Evolutionary conservation across 2,888 invertebrate species (phyloP), one percentile per base, ranked within the genome.

Genomic region (Malacosoma neustria): DNA sequence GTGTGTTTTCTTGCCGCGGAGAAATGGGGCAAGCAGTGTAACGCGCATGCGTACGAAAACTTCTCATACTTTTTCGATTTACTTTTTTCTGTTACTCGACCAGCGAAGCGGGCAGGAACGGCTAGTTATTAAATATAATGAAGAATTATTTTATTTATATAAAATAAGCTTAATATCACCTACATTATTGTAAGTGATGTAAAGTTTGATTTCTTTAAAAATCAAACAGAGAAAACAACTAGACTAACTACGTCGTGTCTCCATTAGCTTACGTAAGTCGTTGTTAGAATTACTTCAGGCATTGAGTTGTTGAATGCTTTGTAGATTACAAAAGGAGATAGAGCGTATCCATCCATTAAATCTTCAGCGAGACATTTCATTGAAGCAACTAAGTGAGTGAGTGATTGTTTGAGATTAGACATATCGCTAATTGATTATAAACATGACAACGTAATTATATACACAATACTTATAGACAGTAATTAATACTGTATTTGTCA

Each of bases 311-410:
- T 39, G 32, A 41, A 43, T 51, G 54, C 54, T 56, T 50, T 50
- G 41, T 45, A 48, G 41, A 48, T 53, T 45, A 61, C 61, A 61
- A 61, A 55, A 62, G 51, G 45, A 61, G 59, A 63, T 57, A 48
- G 52, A 66, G 51, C 53, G 54, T 56, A 45, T 54, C 57, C 51
- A 52, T 60, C 42, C 50, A 56, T 60, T 22, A 22, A 22, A 22
- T 22, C 22, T 22, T 22, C 22, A 22, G 22, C 1, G 9, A 22
- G 22, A 2, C 22, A 22, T 22, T 22, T 22, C 22, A 22, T 22
- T 22, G 22, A 22, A 22, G 9, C 22, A 22, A 22, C 22, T 22
- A 22, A 22, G 22, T 9, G 22, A 22, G 22, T 3, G 22, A 22
- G 6, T 22, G 22, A 22, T 6, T 22, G 22, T 7, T 22, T 22